Evolutionary conservation across 1,140 invertebrate species (phyloP).

Genomic region (Micrasema minimum): DNA sequence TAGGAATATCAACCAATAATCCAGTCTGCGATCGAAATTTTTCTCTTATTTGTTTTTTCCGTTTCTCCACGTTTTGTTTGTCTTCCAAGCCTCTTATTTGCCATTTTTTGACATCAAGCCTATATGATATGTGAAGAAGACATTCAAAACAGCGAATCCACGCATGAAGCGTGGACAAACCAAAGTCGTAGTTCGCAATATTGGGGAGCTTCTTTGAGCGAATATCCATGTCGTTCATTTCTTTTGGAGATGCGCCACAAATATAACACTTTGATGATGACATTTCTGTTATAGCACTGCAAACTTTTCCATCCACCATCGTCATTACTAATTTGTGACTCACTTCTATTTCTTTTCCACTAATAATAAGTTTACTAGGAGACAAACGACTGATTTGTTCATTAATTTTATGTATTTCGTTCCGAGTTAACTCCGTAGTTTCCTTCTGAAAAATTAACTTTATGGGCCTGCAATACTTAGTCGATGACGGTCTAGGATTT

Average conservation of each 20-base stretch:
- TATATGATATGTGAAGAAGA: slow-evolving; percentile 12
- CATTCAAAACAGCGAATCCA: slow-evolving; percentile 18
- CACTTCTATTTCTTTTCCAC: slow-evolving; percentile 7
- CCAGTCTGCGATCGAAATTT: too few species aligned
- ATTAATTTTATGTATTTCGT: slow-evolving; percentile 3
- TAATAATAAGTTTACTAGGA: slow-evolving; percentile 6
- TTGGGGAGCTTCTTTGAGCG: neutral
- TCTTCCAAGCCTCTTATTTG: neutral
- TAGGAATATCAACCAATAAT: too few species aligned
- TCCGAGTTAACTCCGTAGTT: slow-evolving; percentile 9
- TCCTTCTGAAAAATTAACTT: slow-evolving; percentile 1
- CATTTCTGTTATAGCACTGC: slow-evolving; percentile 2
- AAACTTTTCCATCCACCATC: slow-evolving; percentile 15
- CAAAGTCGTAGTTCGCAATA: neutral
- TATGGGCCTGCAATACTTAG: neutral
- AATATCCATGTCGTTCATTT: slow-evolving; percentile 13
- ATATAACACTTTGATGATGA: slow-evolving; percentile 2
- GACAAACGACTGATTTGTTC: slow-evolving; percentile 6
- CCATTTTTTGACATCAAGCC: slow-evolving; percentile 12
- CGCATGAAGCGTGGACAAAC: slow-evolving; percentile 2
- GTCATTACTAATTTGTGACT: slow-evolving; percentile 9
- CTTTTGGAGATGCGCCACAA: slow-evolving; percentile 6
- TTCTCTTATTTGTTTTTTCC: neutral
- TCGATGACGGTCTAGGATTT: slow-evolving; percentile 13
- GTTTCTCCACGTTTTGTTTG: slow-evolving; percentile 2